phyloP scores from a whole-genome alignment of 2,888 invertebrate genomes.

The Acanthosoma haemorrhoidale region DNA sequence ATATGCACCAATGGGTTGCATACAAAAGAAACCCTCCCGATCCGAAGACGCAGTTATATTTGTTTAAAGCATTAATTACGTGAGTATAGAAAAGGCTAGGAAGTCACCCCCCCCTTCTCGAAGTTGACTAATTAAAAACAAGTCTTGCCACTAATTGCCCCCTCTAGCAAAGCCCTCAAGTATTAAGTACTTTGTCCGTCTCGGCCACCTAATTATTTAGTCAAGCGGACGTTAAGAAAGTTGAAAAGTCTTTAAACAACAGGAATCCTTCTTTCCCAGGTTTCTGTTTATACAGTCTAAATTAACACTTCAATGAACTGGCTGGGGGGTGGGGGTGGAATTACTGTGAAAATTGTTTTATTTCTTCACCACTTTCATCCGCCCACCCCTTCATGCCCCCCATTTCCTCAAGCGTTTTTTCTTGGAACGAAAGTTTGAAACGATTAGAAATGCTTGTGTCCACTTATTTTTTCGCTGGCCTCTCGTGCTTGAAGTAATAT shows the following conservation, averaged over 20 bases:
- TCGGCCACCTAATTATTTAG: slow-evolving; percentile 25
- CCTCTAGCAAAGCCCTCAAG: slow-evolving; percentile 19
- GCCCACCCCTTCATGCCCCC: background rate
- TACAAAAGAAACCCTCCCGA: slow-evolving; percentile 1
- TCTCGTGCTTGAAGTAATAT: too few relatives aligned
- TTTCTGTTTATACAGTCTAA: slow-evolving; percentile 3
- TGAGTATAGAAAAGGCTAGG: slow-evolving; percentile 25
- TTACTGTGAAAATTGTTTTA: background rate
- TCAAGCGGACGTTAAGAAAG: slow-evolving; percentile 24
- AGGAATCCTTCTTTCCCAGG: slow-evolving; percentile 2
- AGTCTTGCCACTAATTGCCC: slow-evolving; percentile 25
- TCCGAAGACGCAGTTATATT: slow-evolving; percentile 19
- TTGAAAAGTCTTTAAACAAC: slow-evolving; percentile 19
- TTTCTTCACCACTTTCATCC: too few relatives aligned
- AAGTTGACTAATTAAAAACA: slow-evolving; percentile 26
- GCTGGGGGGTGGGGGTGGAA: background rate
- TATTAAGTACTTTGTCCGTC: slow-evolving; percentile 25
- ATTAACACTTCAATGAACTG: slow-evolving; percentile 2
- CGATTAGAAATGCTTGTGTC: background rate
- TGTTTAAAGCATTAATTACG: slow-evolving; percentile 23
- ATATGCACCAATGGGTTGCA: background rate
- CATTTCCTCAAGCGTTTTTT: background rate
- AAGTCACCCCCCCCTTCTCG: slow-evolving; percentile 13
- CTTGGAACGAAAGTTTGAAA: background rate
- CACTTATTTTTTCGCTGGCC: too few relatives aligned